Evolutionary conservation across 2,113 vertebrate genomes (phyloP).

Genomic region (Pardalotus punctatus): DNA sequence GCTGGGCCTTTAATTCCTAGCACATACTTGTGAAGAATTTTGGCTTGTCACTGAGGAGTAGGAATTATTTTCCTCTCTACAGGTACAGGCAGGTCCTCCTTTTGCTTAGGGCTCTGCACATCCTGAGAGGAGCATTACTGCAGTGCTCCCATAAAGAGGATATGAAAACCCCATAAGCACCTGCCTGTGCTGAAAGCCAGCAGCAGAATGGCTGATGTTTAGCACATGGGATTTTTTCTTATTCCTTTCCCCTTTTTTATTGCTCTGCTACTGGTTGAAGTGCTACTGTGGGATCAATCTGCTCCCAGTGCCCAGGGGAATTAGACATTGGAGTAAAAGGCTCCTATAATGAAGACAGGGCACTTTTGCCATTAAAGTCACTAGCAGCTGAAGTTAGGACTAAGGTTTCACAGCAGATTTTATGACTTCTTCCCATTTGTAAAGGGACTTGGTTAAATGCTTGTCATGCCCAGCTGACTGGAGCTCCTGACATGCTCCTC

Average conservation of each 20-base stretch:
- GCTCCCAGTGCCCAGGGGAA: not conserved
- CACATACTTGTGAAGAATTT: conserved; percentile 60
- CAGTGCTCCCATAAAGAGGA: not conserved
- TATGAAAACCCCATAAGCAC: not conserved
- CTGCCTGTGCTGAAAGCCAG: conserved; percentile 23
- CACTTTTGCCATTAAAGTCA: not conserved
- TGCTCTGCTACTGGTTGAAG: conserved; percentile 11
- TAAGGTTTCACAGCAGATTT: conserved; percentile 41
- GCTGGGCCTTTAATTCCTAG: conserved; percentile 55
- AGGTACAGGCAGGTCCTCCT: conserved; percentile 55
- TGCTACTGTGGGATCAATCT: conserved; percentile 22
- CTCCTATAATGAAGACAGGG: not conserved
- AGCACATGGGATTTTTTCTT: not conserved
- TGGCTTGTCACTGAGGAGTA: conserved; percentile 53
- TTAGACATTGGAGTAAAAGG: not conserved
- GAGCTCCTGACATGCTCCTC: not conserved
- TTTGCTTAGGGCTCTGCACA: conserved; percentile 45
- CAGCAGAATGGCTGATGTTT: conserved; percentile 21
- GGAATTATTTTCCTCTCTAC: conserved; percentile 54
- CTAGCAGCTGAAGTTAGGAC: conserved; percentile 26
- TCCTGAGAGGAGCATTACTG: not conserved
- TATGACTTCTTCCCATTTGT: conserved; percentile 43
- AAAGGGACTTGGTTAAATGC: not conserved
- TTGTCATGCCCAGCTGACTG: not conserved
- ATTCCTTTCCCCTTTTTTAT: not conserved